Evolutionary conservation across 2,113 vertebrate species (phyloP).

Genomic region (Paracanthobrama guichenoti): DNA sequence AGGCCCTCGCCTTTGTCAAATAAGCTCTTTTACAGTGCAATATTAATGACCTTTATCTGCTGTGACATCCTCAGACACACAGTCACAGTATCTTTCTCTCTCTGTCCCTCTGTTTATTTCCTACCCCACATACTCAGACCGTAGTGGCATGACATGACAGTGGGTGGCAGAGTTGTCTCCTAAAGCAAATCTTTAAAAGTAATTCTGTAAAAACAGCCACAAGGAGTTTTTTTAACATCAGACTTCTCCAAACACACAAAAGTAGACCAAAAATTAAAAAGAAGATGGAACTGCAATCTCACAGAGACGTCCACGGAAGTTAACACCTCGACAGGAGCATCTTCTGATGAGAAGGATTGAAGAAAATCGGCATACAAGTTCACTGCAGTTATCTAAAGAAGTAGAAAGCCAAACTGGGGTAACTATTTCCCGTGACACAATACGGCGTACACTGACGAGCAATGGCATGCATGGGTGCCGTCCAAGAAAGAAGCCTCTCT

Average conservation of each 20-base stretch:
- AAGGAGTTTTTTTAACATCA: neutral
- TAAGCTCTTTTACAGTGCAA: constrained; percentile 11
- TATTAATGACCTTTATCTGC: constrained; percentile 60
- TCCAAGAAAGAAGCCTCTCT: no score
- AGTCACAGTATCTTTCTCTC: neutral
- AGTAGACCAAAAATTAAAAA: neutral
- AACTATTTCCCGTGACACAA: no score
- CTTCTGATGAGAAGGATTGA: no score
- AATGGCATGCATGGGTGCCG: no score
- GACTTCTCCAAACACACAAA: neutral
- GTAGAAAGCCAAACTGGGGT: no score
- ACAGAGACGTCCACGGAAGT: no score
- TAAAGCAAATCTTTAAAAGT: constrained; percentile 7
- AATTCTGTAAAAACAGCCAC: neutral
- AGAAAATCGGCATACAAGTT: no score
- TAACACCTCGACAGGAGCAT: no score
- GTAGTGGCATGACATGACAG: neutral
- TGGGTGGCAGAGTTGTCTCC: constrained; percentile 18
- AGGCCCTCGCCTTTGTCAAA: neutral
- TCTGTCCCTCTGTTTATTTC: neutral
- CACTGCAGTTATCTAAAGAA: no score
- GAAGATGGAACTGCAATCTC: no score
- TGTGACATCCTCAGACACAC: constrained; percentile 26
- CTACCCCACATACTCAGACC: neutral
- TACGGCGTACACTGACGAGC: no score